Base-by-base conservation (phyloP, 2,888 invertebrate species). In the Perizoma affinitatum region DNA sequence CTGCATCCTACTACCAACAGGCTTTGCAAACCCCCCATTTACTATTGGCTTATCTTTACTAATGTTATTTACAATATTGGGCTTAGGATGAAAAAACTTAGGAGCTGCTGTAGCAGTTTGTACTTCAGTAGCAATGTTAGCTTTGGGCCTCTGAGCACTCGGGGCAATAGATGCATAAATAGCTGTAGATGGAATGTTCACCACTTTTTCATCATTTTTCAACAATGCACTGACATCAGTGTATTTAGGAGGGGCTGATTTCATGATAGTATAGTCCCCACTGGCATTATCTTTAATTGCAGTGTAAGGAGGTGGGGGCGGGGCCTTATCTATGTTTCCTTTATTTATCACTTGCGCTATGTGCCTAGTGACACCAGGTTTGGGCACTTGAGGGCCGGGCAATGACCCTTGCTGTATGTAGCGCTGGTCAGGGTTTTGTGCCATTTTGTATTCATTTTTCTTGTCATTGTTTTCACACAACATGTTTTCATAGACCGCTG, bases 81-180 rank as follows among this genome's bases (percentile, higher is more conserved):
- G 94, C 87, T 79, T 95, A 79, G 86, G 93, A 65, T 93, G 92
- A 69, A 87, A 93, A 68, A 94, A 94, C 74, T 94, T 94, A 36
- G 93, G 93, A 42, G 92, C 90, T 33, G 93, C 87, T 49, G 92
- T 83, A 49, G 84, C 82, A 48, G 88, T 89, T 73, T 94, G 94
- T 47, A 94, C 94, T 69, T 94, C 91, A 58, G 93, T 93, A 45
- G 93, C 93, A 71, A 92, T 87, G 68, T 92, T 92, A 54, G 91
- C 93, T 74, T 93, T 93, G 56, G 93, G 93, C 66, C 93, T 85
- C 73, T 93, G 92, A 63, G 93, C 92, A 83, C 93, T 93, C 10
- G 93, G 93, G 38, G 93, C 91, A 69, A 93, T 92, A 35, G 93
- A 93, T 62, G 93, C 93, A 84, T 93, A 93, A 66, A 93, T 92